A percentile compares a stretch with the other conserved stretches of the same genome.
Conservation (phyloP, 92 coral and sea anemone species). For the Siderastrea siderea region DNA sequence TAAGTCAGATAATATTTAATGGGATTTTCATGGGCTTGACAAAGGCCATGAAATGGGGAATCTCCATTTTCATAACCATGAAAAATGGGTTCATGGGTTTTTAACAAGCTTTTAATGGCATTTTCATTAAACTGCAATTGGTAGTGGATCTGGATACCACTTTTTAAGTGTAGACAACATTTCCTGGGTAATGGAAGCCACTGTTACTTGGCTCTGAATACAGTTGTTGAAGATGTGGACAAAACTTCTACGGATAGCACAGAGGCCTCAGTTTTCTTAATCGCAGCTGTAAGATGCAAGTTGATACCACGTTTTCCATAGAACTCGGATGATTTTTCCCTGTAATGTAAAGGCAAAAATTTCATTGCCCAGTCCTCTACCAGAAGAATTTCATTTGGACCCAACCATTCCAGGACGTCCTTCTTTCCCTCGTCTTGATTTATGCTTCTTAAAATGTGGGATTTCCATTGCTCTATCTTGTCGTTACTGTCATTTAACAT, state of each 20-base stretch:
- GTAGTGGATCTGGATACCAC: too few relatives aligned
- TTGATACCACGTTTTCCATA: constrained; percentile 39
- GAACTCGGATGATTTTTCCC: constrained; percentile 34
- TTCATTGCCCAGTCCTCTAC: constrained; percentile 49
- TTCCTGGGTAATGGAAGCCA: constrained; percentile 31
- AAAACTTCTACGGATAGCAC: constrained; percentile 19
- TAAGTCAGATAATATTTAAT: too few relatives aligned
- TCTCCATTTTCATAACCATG: too few relatives aligned
- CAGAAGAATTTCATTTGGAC: constrained; percentile 26
- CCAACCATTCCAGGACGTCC: constrained; percentile 21
- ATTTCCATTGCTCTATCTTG: constrained; percentile 34
- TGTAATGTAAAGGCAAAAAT: constrained; percentile 31
- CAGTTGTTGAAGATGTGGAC: constrained; percentile 34
- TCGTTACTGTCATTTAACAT: constrained; percentile 14
- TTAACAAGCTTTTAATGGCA: too few relatives aligned
- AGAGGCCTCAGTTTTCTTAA: neutral
- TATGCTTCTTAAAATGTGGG: constrained; percentile 31
- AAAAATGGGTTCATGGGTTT: too few relatives aligned
- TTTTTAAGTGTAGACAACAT: constrained; percentile 22
- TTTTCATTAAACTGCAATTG: too few relatives aligned
- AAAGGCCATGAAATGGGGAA: too few relatives aligned
- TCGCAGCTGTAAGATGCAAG: constrained; percentile 36
- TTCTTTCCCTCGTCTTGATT: constrained; percentile 34
- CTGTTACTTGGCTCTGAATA: constrained; percentile 13
- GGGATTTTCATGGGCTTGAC: too few relatives aligned